A percentile compares a stretch with the other conserved stretches of the same genome.
Conservation (phyloP, 2,888 invertebrate species). For the Synanthedon vespiformis region DNA sequence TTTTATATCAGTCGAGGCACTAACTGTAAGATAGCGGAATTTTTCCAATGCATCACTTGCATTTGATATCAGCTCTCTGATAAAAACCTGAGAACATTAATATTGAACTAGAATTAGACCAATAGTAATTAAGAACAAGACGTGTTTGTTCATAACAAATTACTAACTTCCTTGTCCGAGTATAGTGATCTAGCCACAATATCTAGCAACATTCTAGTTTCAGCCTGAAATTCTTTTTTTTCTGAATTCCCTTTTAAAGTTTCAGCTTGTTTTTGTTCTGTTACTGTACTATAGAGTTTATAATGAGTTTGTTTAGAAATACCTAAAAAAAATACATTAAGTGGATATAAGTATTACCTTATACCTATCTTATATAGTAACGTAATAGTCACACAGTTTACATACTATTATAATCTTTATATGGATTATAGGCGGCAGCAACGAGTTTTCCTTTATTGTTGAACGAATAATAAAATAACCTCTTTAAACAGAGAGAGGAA, state of each 20-base stretch:
- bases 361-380: neutral
- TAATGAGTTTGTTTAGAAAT: conserved; percentile 4
- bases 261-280: conserved; percentile 39
- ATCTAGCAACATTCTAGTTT: conserved; percentile 93
- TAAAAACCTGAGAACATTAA: conserved; percentile 78
- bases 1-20: conserved; percentile 58
- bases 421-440: conserved; percentile 10
- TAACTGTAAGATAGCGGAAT: conserved; percentile 82
- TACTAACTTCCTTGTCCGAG: conserved; percentile 91
- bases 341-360: neutral
- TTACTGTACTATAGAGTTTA: conserved; percentile 29
- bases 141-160: neutral
- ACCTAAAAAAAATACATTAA: conserved; percentile 1
- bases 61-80: conserved; percentile 95
- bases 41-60: conserved; percentile 98
- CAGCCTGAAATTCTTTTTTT: conserved; percentile 95
- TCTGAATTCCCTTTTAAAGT: conserved; percentile 71
- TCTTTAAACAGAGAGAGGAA: conserved; percentile 23
- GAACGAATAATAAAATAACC: conserved; percentile 32
- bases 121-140: neutral
- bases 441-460: conserved; percentile 24
- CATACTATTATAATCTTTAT: too few relatives aligned
- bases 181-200: conserved; percentile 97
- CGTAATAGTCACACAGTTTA: neutral
- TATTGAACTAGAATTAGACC: conserved; percentile 5